phyloP scores from a whole-genome alignment of 2,888 invertebrate genomes.

The Meteorus cinctellus region DNA sequence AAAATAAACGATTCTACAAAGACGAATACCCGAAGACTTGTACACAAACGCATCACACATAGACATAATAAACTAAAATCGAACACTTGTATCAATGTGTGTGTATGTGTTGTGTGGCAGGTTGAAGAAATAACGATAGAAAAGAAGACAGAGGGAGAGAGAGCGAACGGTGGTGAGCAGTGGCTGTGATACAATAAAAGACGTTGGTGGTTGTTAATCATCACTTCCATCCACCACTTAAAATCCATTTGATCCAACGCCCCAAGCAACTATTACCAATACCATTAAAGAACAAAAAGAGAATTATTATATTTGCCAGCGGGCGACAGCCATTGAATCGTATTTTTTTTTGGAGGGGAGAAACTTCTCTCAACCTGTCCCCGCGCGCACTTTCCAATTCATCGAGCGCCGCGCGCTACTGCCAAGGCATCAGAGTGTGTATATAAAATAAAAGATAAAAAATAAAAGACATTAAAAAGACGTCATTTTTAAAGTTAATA shows the following conservation, averaged over 20 bases:
- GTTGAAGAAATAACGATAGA: neutral
- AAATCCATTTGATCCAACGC: neutral
- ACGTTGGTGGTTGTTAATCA: slow-evolving; percentile 1
- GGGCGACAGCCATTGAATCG: no score
- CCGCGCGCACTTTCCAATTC: no score
- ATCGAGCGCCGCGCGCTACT: no score
- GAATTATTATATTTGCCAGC: no score
- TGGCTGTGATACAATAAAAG: neutral
- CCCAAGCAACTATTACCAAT: no score
- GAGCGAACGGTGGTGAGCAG: neutral
- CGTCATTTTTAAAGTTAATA: neutral
- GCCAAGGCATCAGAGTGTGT: neutral
- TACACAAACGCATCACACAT: neutral
- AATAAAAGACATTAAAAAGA: neutral
- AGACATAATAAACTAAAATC: neutral
- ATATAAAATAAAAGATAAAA: neutral
- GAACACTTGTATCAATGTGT: neutral
- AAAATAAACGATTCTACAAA: slow-evolving; percentile 39
- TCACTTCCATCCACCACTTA: neutral
- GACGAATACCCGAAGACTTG: neutral
- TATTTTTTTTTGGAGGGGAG: neutral
- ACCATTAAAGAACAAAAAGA: no score
- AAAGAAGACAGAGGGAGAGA: neutral
- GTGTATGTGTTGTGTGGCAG: neutral
- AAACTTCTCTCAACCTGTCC: no score